Conservation (phyloP, 2,797 vertebrate genomes). For the Tapera naevia region DNA sequence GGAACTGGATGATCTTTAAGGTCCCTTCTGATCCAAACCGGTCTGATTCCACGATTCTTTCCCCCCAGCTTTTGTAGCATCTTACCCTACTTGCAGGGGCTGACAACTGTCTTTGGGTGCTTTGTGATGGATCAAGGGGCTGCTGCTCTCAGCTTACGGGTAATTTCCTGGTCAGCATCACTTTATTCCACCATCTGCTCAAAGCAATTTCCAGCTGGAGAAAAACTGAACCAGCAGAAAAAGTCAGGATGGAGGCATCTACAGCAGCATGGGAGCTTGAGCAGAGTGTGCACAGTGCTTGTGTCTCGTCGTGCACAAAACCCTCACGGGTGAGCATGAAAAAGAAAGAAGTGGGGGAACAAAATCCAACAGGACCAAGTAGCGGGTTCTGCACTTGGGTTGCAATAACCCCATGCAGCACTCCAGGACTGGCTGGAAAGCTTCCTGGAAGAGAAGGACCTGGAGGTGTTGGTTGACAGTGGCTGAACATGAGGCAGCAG, state of each 20-base stretch:
- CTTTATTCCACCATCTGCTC: conserved; percentile 32
- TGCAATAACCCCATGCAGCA: too few species aligned
- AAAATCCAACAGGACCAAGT: too few species aligned
- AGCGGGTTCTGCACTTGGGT: too few species aligned
- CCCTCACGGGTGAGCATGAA: background rate
- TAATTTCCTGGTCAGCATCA: conserved; percentile 34
- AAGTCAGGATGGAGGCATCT: background rate
- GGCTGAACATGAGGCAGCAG: too few species aligned
- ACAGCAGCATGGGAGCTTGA: background rate
- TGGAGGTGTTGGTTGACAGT: too few species aligned
- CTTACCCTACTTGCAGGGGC: background rate
- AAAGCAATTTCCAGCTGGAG: background rate
- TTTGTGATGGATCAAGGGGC: background rate
- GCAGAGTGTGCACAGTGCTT: rapidly evolving
- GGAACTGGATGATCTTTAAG: too few species aligned
- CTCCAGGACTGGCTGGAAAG: too few species aligned
- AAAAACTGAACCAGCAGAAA: conserved; percentile 45
- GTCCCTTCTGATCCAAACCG: too few species aligned
- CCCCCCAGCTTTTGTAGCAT: too few species aligned
- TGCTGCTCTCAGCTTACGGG: background rate
- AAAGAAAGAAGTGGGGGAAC: background rate
- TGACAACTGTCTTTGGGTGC: background rate
- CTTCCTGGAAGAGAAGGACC: too few species aligned
- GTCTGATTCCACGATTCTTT: too few species aligned
- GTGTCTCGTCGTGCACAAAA: background rate